Evolutionary conservation across 2,888 invertebrate species (phyloP).

Genomic region (Dione vanillae): DNA sequence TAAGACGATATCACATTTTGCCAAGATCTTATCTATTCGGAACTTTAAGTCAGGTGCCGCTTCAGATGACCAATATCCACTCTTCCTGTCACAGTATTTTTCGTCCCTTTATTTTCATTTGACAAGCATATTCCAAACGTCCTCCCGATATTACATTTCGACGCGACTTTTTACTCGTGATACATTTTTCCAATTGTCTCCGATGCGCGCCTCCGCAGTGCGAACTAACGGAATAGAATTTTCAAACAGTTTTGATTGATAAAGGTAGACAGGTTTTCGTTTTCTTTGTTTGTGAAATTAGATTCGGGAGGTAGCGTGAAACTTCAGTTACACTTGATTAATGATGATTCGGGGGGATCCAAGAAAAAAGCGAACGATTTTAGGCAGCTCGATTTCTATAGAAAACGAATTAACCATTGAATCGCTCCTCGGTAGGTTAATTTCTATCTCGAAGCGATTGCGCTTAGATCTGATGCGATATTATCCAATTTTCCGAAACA

Average conservation of each 20-base stretch:
- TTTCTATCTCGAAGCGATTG: constrained; percentile 62
- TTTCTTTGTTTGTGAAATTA: constrained; percentile 83
- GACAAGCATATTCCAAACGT: constrained; percentile 79
- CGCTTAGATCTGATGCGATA: constrained; percentile 75
- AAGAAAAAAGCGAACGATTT: constrained; percentile 69
- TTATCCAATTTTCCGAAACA: constrained; percentile 80
- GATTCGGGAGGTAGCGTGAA: constrained; percentile 77
- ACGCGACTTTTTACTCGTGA: constrained; percentile 82
- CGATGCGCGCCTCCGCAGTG: constrained; percentile 69
- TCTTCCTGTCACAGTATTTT: constrained; percentile 81
- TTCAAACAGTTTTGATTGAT: constrained; percentile 84
- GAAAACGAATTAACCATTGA: constrained; percentile 57
- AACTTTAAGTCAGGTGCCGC: constrained; percentile 63
- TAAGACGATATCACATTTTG: constrained; percentile 74
- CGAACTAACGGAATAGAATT: constrained; percentile 81
- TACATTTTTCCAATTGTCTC: constrained; percentile 83
- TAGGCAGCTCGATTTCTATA: constrained; percentile 65
- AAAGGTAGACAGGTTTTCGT: constrained; percentile 82
- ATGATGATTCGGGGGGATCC: constrained; percentile 72
- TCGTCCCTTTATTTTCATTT: constrained; percentile 82
- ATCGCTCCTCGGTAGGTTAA: constrained; percentile 49
- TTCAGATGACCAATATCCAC: constrained; percentile 79
- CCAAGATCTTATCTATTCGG: constrained; percentile 77
- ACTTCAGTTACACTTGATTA: constrained; percentile 81
- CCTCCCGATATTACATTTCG: constrained; percentile 81